phyloP scores from a whole-genome alignment of 2,888 invertebrate species.

The Parascotia fuliginaria region DNA sequence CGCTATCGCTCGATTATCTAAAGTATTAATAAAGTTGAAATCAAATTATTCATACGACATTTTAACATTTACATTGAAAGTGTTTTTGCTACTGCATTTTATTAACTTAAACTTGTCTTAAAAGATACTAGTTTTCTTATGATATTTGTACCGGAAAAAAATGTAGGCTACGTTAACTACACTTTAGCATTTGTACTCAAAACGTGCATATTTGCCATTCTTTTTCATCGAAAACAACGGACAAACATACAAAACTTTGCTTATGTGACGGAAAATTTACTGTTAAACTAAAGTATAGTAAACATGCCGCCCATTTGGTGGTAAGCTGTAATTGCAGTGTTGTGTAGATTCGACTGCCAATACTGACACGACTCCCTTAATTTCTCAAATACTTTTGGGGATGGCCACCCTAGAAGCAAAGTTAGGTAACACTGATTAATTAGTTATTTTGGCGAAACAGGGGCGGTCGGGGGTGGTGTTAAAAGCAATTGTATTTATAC shows the following conservation, averaged over 20 bases:
- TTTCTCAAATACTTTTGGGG: constrained; percentile 31
- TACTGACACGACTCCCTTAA: constrained; percentile 19
- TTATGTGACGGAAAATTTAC: too few species aligned
- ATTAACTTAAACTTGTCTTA: constrained; percentile 14
- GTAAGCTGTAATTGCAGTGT: constrained; percentile 5
- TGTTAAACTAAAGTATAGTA: background rate
- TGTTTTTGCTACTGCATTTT: constrained; percentile 14
- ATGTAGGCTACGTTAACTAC: too few species aligned
- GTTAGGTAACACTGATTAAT: constrained; percentile 54
- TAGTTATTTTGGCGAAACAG: constrained; percentile 52
- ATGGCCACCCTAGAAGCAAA: constrained; percentile 33
- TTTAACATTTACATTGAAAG: background rate
- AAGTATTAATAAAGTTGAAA: constrained; percentile 19
- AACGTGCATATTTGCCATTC: too few species aligned
- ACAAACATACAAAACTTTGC: too few species aligned
- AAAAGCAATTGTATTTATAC: constrained; percentile 56
- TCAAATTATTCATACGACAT: constrained; percentile 28
- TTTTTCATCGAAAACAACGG: too few species aligned
- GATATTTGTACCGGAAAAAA: too few species aligned
- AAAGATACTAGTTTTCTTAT: background rate
- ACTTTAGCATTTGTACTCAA: too few species aligned
- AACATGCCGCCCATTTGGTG: background rate
- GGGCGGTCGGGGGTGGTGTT: constrained; percentile 48
- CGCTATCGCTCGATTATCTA: constrained; percentile 21
- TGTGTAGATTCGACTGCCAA: background rate